phyloP scores from a whole-genome alignment of 2,888 invertebrate species.

The Auanema freiburgensis region DNA sequence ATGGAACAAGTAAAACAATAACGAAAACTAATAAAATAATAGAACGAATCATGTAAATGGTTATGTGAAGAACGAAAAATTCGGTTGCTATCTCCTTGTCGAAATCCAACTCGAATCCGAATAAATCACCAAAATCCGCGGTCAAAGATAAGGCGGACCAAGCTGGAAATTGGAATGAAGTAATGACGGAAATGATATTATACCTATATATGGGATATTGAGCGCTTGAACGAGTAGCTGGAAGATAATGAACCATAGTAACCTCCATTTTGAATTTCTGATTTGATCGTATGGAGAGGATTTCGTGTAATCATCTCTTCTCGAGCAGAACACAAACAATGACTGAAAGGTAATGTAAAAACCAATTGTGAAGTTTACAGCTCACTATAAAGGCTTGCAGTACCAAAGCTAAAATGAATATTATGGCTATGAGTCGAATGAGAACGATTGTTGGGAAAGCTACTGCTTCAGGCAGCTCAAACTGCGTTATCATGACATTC shows the following conservation, averaged over 20 bases:
- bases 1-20: conserved; percentile 16
- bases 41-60: conserved; percentile 11
- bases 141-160: conserved; percentile 16
- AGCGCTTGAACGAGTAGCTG: conserved; percentile 13
- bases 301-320: conserved; percentile 15
- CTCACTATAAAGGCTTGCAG: background rate
- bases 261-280: conserved; percentile 14
- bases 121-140: conserved; percentile 14
- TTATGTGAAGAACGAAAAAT: conserved; percentile 7
- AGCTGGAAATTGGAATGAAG: conserved; percentile 10
- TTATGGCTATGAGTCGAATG: background rate
- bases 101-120: conserved; percentile 6
- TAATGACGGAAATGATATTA: background rate
- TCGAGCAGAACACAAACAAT: conserved; percentile 13
- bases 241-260: conserved; percentile 21
- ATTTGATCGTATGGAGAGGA: conserved; percentile 18
- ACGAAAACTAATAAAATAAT: conserved; percentile 13
- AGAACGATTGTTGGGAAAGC: background rate
- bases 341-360: conserved; percentile 17
- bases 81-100: conserved; percentile 8
- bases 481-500: conserved; percentile 27
- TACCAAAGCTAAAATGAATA: background rate
- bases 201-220: conserved; percentile 13
- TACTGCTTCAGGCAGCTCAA: conserved; percentile 12
- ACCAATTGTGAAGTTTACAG: background rate